Percentiles rank a stretch among this genome's conserved stretches.
Conservation (phyloP, 2,113 vertebrate species). For the Ctenomys sociabilis region DNA sequence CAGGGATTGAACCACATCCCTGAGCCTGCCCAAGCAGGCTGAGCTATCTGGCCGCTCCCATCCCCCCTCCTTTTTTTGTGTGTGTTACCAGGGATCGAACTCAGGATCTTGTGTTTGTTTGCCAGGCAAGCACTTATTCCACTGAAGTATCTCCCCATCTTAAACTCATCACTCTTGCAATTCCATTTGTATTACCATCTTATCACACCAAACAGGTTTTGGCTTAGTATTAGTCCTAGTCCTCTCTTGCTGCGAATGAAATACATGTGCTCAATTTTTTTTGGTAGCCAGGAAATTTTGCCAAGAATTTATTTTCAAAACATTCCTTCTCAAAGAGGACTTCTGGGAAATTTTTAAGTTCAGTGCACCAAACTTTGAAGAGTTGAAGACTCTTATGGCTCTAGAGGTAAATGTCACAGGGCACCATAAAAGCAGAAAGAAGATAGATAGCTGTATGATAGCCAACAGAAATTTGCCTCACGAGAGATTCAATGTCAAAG, state of each 20-base stretch:
- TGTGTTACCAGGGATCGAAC: too few species aligned
- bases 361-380: slow-evolving; percentile 34
- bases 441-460: background rate
- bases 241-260: background rate
- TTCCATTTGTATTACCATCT: background rate
- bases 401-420: background rate
- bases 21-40: too few species aligned
- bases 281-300: slow-evolving; percentile 25
- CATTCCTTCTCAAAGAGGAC: slow-evolving; percentile 50
- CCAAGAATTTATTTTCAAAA: slow-evolving; percentile 53
- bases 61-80: too few species aligned
- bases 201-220: background rate
- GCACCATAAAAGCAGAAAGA: background rate
- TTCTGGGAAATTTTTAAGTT: background rate
- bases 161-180: background rate
- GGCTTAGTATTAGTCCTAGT: background rate
- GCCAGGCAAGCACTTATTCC: too few species aligned
- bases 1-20: too few species aligned
- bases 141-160: too few species aligned
- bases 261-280: slow-evolving; percentile 2
- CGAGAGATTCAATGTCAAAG: background rate
- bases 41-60: too few species aligned
- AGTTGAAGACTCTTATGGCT: background rate
- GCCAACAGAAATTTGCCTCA: background rate
- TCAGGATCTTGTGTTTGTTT: too few species aligned